Conservation (phyloP, 2,113 vertebrate genomes). For the Peromyscus polionotus region DNA sequence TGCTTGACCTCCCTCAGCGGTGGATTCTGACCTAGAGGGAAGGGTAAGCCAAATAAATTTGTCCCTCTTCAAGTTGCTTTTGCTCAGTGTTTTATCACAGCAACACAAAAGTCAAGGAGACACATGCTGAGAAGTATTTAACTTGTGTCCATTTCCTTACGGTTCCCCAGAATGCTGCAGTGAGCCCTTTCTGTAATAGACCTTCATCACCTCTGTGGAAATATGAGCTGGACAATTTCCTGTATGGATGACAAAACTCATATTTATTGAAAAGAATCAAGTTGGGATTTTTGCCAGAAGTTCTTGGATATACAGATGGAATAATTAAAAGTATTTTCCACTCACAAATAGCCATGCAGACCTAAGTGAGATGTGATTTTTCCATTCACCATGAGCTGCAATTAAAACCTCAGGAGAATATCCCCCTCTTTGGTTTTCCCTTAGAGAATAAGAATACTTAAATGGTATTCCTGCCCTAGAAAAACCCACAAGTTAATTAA, state of each 20-base stretch:
- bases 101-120: not conserved
- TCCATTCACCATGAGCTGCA: conserved; percentile 49
- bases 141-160: not conserved
- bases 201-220: conserved; percentile 40
- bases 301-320: conserved; percentile 60
- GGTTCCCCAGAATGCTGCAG: not conserved
- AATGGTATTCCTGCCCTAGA: conserved; percentile 29
- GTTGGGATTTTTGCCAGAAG: conserved; percentile 62
- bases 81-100: not conserved
- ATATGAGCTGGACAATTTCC: conserved; percentile 38
- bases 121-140: not conserved
- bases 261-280: conserved; percentile 73
- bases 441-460: conserved; percentile 55
- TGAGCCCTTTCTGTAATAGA: conserved; percentile 23
- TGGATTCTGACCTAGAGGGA: too few species aligned
- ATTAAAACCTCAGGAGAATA: conserved; percentile 52
- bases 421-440: conserved; percentile 40
- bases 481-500: conserved; percentile 69
- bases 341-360: conserved; percentile 58
- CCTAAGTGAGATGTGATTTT: conserved; percentile 63
- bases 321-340: conserved; percentile 75
- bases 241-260: conserved; percentile 36
- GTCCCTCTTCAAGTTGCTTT: not conserved
- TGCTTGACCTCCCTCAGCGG: too few species aligned
- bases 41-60: not conserved